phyloP scores from a whole-genome alignment of 2,797 vertebrate genomes.

The Ateles fusciceps region DNA sequence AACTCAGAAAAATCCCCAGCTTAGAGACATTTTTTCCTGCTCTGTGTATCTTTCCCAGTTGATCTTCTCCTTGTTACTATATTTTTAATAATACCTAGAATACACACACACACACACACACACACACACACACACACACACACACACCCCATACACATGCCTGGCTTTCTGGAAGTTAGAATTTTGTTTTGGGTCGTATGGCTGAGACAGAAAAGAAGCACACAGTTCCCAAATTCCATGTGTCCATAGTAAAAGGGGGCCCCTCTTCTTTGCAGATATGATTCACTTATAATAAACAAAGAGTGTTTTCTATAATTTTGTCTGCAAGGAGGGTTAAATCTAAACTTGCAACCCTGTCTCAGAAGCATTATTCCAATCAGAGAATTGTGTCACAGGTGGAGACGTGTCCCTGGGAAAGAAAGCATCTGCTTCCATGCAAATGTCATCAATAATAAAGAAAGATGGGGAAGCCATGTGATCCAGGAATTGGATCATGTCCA shows the following conservation, averaged over 20 bases:
- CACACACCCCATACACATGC: no score
- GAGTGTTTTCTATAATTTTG: conserved; percentile 19
- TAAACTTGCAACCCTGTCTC: conserved; percentile 23
- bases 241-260: background rate
- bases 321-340: background rate
- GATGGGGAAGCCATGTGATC: conserved; percentile 37
- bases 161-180: background rate
- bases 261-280: background rate
- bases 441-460: conserved; percentile 60
- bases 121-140: no score
- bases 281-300: conserved; percentile 48
- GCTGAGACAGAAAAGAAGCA: background rate
- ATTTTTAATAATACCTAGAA: conserved; percentile 45
- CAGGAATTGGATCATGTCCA: conserved; percentile 52
- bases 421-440: conserved; percentile 61
- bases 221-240: background rate
- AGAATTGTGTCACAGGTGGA: conserved; percentile 71
- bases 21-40: conserved; percentile 48
- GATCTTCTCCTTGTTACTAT: conserved; percentile 46
- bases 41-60: background rate
- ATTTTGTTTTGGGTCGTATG: background rate
- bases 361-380: conserved; percentile 32
- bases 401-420: conserved; percentile 65
- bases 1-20: conserved; percentile 10
- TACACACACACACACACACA: background rate